Evolutionary conservation across 1,140 invertebrate species (phyloP).

Genomic region (Magallana gigas): DNA sequence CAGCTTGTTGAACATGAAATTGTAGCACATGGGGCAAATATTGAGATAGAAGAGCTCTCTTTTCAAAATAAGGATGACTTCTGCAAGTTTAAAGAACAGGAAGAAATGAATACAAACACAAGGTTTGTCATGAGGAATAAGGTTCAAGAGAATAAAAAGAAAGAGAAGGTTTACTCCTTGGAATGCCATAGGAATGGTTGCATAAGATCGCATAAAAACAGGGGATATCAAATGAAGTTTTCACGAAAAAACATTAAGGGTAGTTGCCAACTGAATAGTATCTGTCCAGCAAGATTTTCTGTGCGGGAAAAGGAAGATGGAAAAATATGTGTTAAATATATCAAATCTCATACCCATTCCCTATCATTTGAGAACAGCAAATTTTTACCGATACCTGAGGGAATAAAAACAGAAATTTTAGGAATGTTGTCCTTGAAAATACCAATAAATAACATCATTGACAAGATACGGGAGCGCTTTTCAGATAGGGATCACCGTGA

Average conservation of each 20-base stretch:
- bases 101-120: background rate
- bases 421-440: constrained; percentile 29
- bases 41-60: background rate
- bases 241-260: constrained; percentile 27
- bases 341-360: constrained; percentile 42
- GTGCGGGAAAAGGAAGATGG: constrained; percentile 5
- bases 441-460: constrained; percentile 36
- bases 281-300: constrained; percentile 34
- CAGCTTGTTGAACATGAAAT: constrained; percentile 24
- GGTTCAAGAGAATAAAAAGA: background rate
- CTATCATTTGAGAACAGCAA: constrained; percentile 38
- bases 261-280: background rate
- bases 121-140: background rate
- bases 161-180: background rate
- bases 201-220: constrained; percentile 14
- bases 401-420: constrained; percentile 24
- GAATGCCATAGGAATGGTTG: constrained; percentile 27
- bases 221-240: background rate
- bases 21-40: constrained; percentile 10
- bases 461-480: constrained; percentile 23
- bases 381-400: constrained; percentile 34
- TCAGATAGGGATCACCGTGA: constrained; percentile 21
- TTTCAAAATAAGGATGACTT: constrained; percentile 11
- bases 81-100: background rate
- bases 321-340: constrained; percentile 24